These are phyloP conservation scores for Euschistus heros DNA, from an alignment of 1,140 invertebrate genomes.

Conservation along the genomic window DNA sequence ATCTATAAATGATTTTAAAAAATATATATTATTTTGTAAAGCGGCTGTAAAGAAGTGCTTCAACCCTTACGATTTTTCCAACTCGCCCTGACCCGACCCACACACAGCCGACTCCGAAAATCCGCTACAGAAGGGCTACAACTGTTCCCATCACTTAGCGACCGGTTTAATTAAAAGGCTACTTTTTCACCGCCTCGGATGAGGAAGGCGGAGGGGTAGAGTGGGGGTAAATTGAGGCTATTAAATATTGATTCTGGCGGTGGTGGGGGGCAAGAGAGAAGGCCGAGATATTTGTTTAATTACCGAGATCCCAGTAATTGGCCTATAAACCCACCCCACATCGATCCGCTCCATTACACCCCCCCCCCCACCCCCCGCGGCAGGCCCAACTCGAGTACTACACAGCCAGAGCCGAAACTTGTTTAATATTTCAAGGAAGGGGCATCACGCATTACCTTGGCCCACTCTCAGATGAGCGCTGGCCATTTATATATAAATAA, in stretches of 20 bases:
- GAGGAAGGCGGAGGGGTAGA: not conserved
- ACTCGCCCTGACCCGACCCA: too few species aligned
- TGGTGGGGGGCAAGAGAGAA: not conserved
- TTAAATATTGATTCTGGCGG: constrained; percentile 16
- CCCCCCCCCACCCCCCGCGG: not conserved
- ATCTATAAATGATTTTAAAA: too few species aligned
- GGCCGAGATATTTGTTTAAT: constrained; percentile 16
- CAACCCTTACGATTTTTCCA: too few species aligned
- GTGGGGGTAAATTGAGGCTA: constrained; percentile 17
- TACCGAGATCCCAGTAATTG: constrained; percentile 14
- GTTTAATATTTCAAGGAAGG: constrained; percentile 15
- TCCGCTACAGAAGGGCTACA: too few species aligned
- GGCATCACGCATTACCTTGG: constrained; percentile 15
- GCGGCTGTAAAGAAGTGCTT: too few species aligned
- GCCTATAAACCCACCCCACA: constrained; percentile 11
- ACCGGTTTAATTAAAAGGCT: too few species aligned
- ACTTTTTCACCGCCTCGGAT: too few species aligned
- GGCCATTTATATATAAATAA: constrained; percentile 17
- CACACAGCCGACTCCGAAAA: too few species aligned
- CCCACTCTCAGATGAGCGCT: constrained; percentile 15
- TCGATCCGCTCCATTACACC: constrained; percentile 12
- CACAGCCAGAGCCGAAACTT: not conserved
- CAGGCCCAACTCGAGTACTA: not conserved
- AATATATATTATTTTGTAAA: too few species aligned
- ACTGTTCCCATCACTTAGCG: too few species aligned